phyloP scores from a whole-genome alignment of 2,113 vertebrate genomes.

The Oxyruncus cristatus region DNA sequence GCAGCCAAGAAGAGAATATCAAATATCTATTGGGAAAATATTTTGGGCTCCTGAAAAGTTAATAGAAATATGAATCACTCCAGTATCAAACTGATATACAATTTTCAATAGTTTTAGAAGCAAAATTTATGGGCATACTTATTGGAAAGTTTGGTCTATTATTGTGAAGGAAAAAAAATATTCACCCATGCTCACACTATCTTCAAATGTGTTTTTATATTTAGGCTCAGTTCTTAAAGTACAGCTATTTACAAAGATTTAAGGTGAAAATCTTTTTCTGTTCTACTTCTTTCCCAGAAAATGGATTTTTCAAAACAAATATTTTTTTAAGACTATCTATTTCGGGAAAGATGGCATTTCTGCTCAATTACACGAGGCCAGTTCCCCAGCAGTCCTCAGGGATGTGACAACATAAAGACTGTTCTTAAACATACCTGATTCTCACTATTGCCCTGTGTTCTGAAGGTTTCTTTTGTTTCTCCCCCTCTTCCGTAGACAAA shows the following conservation, averaged over 20 bases:
- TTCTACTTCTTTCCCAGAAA: background rate
- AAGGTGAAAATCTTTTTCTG: background rate
- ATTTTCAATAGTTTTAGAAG: background rate
- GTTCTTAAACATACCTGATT: background rate
- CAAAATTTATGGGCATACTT: background rate
- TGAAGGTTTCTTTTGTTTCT: background rate
- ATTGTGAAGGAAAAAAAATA: background rate
- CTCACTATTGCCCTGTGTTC: background rate
- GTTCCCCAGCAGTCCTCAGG: background rate
- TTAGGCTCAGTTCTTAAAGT: background rate
- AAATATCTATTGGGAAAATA: conserved; percentile 5
- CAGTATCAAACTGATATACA: background rate
- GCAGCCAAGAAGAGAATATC: background rate
- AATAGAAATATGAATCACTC: background rate
- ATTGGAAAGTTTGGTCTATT: background rate
- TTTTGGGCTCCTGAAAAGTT: background rate
- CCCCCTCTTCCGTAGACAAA: background rate
- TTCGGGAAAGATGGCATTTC: background rate
- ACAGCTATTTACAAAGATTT: background rate
- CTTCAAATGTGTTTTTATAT: background rate
- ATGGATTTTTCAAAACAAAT: background rate
- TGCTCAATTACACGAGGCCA: background rate
- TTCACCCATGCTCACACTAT: background rate
- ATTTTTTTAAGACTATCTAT: background rate
- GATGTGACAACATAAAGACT: background rate